phyloP scores from a whole-genome alignment of 2,888 invertebrate species.

The Liopterus haemorrhoidalis region DNA sequence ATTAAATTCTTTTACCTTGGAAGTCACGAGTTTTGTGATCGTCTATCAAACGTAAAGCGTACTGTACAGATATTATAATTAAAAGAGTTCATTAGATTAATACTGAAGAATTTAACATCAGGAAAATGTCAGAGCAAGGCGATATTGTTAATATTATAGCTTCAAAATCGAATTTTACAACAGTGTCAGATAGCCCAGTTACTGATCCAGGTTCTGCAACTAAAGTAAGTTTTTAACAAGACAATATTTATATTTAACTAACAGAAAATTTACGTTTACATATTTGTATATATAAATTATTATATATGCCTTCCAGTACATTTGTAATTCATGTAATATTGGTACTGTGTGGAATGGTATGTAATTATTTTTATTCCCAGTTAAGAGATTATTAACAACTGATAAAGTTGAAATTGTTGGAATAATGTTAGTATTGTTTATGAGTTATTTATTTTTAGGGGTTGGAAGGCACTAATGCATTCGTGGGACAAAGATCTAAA shows the following conservation, averaged over 20 bases:
- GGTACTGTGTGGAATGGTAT: not conserved
- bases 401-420: constrained; percentile 10
- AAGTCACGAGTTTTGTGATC: too few species aligned
- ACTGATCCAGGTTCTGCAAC: constrained; percentile 66
- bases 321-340: not conserved
- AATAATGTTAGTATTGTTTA: constrained; percentile 9
- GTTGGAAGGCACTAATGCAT: constrained; percentile 48
- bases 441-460: constrained; percentile 44
- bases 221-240: constrained; percentile 45
- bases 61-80: too few species aligned
- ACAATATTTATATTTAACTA: constrained; percentile 9
- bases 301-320: not conserved
- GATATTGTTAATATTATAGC: constrained; percentile 28
- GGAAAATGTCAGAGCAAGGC: constrained; percentile 18
- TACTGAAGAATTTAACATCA: too few species aligned
- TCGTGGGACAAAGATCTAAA: constrained; percentile 49
- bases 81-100: too few species aligned
- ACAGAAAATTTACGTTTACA: not conserved
- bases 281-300: not conserved
- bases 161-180: constrained; percentile 47
- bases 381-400: not conserved
- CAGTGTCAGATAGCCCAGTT: constrained; percentile 66
- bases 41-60: too few species aligned
- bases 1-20: too few species aligned
- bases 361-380: too few species aligned